Evolutionary conservation across 2,888 invertebrate species (phyloP), one percentile per base, ranked within the genome.

Genomic region (Neoscelio sp.): DNA sequence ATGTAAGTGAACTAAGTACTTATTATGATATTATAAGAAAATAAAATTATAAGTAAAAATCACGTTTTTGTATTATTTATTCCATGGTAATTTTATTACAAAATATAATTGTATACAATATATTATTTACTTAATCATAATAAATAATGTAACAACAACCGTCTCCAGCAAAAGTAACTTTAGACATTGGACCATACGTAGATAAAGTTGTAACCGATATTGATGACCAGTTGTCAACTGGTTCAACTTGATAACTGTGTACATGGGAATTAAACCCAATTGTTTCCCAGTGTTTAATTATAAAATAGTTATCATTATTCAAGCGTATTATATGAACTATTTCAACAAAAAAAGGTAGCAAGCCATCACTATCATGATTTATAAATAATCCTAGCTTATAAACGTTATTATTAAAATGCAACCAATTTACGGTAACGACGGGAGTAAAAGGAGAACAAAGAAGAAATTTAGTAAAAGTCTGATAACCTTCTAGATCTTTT

Each of bases 251-350:
- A 54, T 65, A 54, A 40, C 42, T 54, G 13, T 65, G 54, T 26
- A 65, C 17, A 17, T 62, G 62, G 1, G 15, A 30, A 33, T 60
- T 38, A 13, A 58, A 70, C 30, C 70, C 35, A 26, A 70, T 15
- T 18, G 50, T 50, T 52, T 28, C 18, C 71, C 54, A 65, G 2
- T 5, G 8, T 30, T 52, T 65, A 20, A 65, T 7, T 20, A 52
- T 17, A 20, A 50, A 65, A 18, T 65, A 28, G 28, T 28, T 30
- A n/a, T 52, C 12, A 10, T 65, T 17, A 23, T 52, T 28, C 23
- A 26, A 4, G 6, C 2, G 26, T 12, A 65, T 17, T 18, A 52
- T 65, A 52, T 65, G 13, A 30, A 15, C 5, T n/a, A 65, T 65
- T 65, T 65, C 50, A 1, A 12, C 17, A 40, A 65, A 65, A 12